Evolutionary conservation across 2,888 invertebrate species (phyloP).

Genomic region (Unio delphinus): DNA sequence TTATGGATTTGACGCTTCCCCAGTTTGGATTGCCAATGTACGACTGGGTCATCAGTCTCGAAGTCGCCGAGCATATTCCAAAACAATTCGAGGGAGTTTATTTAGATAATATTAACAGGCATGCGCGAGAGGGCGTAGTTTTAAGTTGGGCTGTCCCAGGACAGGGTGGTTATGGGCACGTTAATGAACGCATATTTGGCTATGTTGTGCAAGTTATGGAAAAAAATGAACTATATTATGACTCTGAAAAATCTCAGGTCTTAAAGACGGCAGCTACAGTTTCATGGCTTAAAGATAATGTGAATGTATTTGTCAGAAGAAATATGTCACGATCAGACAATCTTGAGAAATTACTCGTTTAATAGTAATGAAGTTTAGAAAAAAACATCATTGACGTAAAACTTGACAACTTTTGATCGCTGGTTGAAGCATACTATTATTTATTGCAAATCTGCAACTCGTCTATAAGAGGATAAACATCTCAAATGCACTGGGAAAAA

Average conservation of each 20-base stretch:
- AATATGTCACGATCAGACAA: constrained; percentile 2
- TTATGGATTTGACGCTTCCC: constrained; percentile 28
- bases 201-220: constrained; percentile 18
- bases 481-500: too few species aligned
- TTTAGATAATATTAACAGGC: constrained; percentile 26
- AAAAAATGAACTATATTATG: constrained; percentile 18
- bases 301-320: constrained; percentile 21
- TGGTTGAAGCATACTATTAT: too few species aligned
- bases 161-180: constrained; percentile 22
- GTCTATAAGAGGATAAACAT: too few species aligned
- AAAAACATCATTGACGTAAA: too few species aligned
- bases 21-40: constrained; percentile 25
- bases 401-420: too few species aligned
- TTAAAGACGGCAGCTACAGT: constrained; percentile 14
- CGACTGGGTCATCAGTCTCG: constrained; percentile 30
- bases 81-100: constrained; percentile 19
- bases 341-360: too few species aligned
- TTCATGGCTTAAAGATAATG: constrained; percentile 19
- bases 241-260: constrained; percentile 12
- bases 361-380: too few species aligned
- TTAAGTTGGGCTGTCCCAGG: constrained; percentile 31
- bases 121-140: constrained; percentile 25
- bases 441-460: too few species aligned
- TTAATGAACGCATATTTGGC: constrained; percentile 20
- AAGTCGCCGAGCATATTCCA: constrained; percentile 34